These are phyloP conservation scores for Axis porcinus DNA, from an alignment of 2,113 vertebrate genomes.

Conservation along the genomic window DNA sequence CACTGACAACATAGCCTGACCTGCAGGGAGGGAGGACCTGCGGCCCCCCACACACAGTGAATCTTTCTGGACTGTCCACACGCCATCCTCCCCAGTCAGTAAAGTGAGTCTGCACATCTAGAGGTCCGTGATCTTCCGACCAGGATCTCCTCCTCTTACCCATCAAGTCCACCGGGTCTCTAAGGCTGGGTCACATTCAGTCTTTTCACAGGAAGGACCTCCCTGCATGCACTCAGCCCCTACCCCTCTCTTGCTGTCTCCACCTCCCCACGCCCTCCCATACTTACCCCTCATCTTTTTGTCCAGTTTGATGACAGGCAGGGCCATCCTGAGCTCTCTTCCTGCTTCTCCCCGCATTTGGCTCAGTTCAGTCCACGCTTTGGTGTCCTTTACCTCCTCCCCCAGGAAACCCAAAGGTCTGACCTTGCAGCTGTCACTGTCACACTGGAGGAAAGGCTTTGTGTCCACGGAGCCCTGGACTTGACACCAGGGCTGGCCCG, in stretches of 20 bases:
- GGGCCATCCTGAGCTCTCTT: background rate
- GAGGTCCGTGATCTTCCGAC: background rate
- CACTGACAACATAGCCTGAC: background rate
- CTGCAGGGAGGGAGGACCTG: background rate
- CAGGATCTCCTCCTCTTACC: background rate
- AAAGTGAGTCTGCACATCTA: background rate
- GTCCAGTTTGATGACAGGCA: background rate
- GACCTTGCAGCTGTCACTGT: background rate
- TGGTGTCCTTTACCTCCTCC: background rate
- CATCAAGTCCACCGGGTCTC: rapidly evolving
- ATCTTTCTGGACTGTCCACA: background rate
- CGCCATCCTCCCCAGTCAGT: rapidly evolving
- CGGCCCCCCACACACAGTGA: background rate
- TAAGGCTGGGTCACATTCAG: no score
- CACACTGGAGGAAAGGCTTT: background rate
- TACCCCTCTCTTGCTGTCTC: background rate
- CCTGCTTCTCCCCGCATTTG: rapidly evolving
- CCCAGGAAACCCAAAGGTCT: background rate
- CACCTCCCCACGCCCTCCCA: rapidly evolving
- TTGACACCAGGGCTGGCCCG: background rate
- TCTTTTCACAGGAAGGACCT: background rate
- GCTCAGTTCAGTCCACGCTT: background rate
- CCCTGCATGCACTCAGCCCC: rapidly evolving
- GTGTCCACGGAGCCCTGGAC: background rate
- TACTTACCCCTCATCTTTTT: background rate